Base-by-base conservation (phyloP, 2,797 vertebrate genomes). In the Triplophysa yarkandensis region DNA sequence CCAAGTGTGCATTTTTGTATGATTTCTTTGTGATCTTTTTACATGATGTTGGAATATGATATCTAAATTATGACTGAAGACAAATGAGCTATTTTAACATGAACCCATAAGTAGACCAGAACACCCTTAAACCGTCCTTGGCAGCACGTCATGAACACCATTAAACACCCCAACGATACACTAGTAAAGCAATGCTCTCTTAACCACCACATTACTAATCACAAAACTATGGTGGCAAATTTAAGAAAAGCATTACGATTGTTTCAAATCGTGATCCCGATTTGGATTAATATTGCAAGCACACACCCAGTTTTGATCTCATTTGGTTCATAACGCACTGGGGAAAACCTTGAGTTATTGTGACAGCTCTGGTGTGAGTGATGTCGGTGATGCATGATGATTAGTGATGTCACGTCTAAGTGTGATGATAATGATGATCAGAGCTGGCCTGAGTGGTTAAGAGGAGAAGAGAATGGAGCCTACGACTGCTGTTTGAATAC, bases 391-490 rank as follows among this genome's bases (percentile, higher is more conserved):
- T 39, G 36, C 36, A 39, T 39, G 36, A 39, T 39, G 68, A 32
- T 71, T 44, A 60, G 57, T 58, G 25, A 55, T 30, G 60, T 66
- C 68, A 48, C 43, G 30, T 46, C 32, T 54, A 23, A 63, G 71
- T 60, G 73, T 32, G 66, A 68, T 61, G 54, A 73, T 64, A 55
- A 73, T 73, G 61, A 23, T 73, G 36, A 64, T 32, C 39, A 65
- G 63, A 57, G 55, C 44, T 36, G 58, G 57, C 57, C 43, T 73
- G 6, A 52, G 9, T 64, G 85, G 71, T 71, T 65, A 76, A n/a
- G 80, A 81, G 80, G 30, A 60, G 36, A 75, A 74, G 69, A 78
- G 68, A 72, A 23, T 64, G 32, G 55, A 60, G 65, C 65, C 71
- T 71, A 75, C 50, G 44, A 21, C n/a, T 43, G 70, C 25, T 63